Evolutionary conservation across 2,888 invertebrate species (phyloP), one percentile per base, ranked within the genome.

Genomic region (Phrixothrix hirtus): DNA sequence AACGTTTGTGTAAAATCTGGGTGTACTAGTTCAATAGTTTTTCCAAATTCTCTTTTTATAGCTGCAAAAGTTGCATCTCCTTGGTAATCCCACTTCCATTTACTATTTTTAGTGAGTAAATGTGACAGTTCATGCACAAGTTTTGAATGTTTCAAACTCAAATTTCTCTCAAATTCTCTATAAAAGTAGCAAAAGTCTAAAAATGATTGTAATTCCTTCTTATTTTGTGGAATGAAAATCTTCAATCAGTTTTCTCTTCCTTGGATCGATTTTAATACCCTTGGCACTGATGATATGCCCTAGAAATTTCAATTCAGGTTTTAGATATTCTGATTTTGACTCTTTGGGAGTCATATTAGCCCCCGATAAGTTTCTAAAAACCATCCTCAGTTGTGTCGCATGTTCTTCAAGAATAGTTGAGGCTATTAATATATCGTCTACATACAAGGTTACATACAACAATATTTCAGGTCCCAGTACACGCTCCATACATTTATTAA

Each of bases 131-230:
- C 61, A 5, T 34, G 11, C 2, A 60, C 58, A 4, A 60, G 46
- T 0, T 34, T 32, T 1, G 62, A 43, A 44, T 63, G 65, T n/a
- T 48, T 15, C 9, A 21, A 13, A n/a, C n/a, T n/a, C n/a, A n/a
- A n/a, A n/a, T n/a, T n/a, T n/a, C n/a, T n/a, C 1, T 61, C 58
- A 45, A 65, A 65, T 25, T 59, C 60, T 1, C 63, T 25, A 11
- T 64, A 64, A 42, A 57, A 68, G 2, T 54, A 53, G 1, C 64
- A 56, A 1, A 69, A 30, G 2, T 66, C 65, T 13, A 66, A n/a
- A 41, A 68, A 68, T 7, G 55, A 38, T 39, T 60, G 52, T 4
- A 69, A 34, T 30, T 70, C 56, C 48, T 56, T 64, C n/a, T 58
- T 25, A 15, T 64, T 68, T 25, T 37, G 30, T 0, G 69, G 68